Evolutionary conservation across 2,113 vertebrate species (phyloP).

Genomic region (Cyphomyrus discorhynchus): DNA sequence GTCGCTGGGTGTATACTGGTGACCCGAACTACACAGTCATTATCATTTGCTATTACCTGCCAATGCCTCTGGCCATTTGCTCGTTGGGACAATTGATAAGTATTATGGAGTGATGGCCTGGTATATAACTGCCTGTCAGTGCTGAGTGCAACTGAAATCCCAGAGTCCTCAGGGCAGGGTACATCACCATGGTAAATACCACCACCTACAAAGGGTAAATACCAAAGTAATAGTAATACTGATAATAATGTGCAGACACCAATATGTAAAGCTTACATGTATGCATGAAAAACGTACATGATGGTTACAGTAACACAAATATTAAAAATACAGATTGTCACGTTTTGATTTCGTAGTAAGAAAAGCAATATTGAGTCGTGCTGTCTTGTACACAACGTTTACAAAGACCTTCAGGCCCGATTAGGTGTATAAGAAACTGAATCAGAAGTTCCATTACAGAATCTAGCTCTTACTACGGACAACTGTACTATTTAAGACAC

Average conservation of each 20-base stretch:
- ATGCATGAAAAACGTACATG: not conserved
- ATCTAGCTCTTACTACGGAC: not conserved
- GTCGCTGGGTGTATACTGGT: not conserved
- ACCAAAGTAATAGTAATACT: not conserved
- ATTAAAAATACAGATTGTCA: not conserved
- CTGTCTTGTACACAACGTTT: not conserved
- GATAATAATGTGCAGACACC: not conserved
- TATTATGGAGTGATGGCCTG: conserved; percentile 68
- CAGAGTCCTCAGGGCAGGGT: conserved; percentile 56
- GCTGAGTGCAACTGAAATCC: conserved; percentile 56
- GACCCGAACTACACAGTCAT: not conserved
- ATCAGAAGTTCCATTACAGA: not conserved
- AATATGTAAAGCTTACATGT: not conserved
- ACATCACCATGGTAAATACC: conserved; percentile 57
- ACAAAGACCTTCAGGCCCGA: not conserved
- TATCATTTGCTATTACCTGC: conserved; percentile 60
- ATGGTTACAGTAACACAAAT: not conserved
- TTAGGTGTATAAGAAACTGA: not conserved
- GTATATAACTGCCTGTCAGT: conserved; percentile 61
- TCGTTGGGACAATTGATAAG: conserved; percentile 77
- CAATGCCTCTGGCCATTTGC: conserved; percentile 71
- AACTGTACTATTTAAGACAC: not conserved
- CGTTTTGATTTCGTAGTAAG: not conserved
- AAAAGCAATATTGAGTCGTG: not conserved
- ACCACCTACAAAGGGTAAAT: conserved; percentile 43